phyloP scores from a whole-genome alignment of 2,888 invertebrate genomes.

The Pantelozetes paolii region DNA sequence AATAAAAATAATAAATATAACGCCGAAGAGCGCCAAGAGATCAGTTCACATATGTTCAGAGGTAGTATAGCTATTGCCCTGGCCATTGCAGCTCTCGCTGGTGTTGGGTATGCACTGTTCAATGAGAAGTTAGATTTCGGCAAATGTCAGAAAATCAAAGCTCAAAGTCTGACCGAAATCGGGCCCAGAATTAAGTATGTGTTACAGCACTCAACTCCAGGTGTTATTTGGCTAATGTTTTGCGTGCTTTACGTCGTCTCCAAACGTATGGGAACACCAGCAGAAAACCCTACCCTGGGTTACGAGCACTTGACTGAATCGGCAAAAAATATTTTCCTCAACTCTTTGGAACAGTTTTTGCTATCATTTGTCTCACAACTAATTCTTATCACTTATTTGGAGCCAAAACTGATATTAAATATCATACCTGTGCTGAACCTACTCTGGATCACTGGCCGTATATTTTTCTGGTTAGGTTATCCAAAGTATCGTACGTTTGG shows the following conservation, averaged over 20 bases:
- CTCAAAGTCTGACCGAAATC: not conserved
- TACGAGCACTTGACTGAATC: not conserved
- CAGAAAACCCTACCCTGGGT: not conserved
- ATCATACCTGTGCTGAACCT: not conserved
- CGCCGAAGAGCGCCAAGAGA: too few relatives aligned
- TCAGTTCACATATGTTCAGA: too few relatives aligned
- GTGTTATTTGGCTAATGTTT: conserved; percentile 5
- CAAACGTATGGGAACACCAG: not conserved
- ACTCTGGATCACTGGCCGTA: not conserved
- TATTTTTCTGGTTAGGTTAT: conserved; percentile 22
- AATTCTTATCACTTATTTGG: conserved; percentile 19
- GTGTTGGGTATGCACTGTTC: too few relatives aligned
- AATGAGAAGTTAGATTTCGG: too few relatives aligned
- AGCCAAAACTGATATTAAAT: not conserved
- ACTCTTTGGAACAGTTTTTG: conserved; percentile 26
- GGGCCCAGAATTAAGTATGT: not conserved
- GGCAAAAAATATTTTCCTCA: not conserved
- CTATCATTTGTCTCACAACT: conserved; percentile 12
- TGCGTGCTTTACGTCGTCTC: not conserved
- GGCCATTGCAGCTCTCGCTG: too few relatives aligned
- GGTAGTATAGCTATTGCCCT: too few relatives aligned
- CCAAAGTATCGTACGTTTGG: not conserved
- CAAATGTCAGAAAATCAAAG: not conserved
- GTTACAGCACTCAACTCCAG: conserved; percentile 10
- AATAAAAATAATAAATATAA: too few relatives aligned